Evolutionary conservation across 2,113 vertebrate species (phyloP).

Genomic region (Agapornis roseicollis): DNA sequence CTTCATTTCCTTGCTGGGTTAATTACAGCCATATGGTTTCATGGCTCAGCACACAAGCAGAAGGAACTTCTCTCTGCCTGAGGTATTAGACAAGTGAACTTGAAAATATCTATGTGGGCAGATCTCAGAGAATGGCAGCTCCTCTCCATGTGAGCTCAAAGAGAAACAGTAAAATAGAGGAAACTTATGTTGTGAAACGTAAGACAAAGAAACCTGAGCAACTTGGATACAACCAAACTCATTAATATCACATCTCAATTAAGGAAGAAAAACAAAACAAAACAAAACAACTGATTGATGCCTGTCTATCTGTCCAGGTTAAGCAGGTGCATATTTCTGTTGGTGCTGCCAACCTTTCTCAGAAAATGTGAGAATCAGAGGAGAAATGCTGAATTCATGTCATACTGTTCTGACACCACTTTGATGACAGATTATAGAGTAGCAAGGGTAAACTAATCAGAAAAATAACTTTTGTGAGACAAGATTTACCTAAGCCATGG

Average conservation of each 20-base stretch:
- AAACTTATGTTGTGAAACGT: background rate
- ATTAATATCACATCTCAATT: background rate
- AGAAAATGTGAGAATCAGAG: background rate
- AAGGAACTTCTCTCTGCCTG: background rate
- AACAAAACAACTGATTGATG: background rate
- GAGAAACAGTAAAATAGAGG: background rate
- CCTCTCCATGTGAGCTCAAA: background rate
- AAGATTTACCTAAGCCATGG: background rate
- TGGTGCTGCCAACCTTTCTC: background rate
- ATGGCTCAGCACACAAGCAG: background rate
- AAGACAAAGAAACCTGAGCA: background rate
- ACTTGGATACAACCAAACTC: background rate
- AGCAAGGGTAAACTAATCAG: background rate
- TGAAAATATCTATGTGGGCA: background rate
- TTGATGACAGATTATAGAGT: background rate
- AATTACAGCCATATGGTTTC: constrained; percentile 20
- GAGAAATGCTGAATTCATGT: background rate
- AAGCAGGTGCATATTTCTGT: background rate
- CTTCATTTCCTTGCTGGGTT: background rate
- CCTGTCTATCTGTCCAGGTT: background rate
- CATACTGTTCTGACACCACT: background rate
- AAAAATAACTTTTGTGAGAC: background rate
- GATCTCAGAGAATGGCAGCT: background rate
- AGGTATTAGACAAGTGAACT: background rate
- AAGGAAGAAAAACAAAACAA: background rate